Evolutionary conservation across 2,797 vertebrate genomes (phyloP).

Genomic region (Chaenodraco wilsoni): DNA sequence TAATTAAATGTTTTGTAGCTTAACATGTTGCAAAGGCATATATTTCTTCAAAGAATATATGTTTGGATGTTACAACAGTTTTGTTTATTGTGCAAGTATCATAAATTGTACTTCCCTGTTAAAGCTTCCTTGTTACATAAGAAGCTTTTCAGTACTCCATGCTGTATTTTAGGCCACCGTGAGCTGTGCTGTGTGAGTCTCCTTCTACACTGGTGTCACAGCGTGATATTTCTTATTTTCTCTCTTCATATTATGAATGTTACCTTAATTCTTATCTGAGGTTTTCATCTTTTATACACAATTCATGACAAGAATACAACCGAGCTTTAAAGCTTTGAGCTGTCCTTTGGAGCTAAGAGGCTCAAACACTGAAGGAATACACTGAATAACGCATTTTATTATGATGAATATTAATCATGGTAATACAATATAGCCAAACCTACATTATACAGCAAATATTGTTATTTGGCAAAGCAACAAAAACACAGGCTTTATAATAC

Average conservation of each 20-base stretch:
- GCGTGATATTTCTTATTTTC: not conserved
- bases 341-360: not conserved
- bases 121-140: slow-evolving; percentile 66
- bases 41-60: not conserved
- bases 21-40: not conserved
- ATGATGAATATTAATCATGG: not conserved
- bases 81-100: not conserved
- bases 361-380: not conserved
- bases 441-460: not conserved
- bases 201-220: not conserved
- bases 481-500: not conserved
- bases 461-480: not conserved
- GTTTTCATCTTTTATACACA: not conserved
- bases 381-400: not conserved
- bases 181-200: slow-evolving; percentile 22
- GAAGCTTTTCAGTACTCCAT: slow-evolving; percentile 56
- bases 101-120: not conserved
- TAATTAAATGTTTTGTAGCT: not conserved
- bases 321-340: not conserved
- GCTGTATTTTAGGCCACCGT: slow-evolving; percentile 32
- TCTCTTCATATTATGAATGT: slow-evolving; percentile 7
- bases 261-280: not conserved
- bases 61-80: not conserved
- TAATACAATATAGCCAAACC: not conserved
- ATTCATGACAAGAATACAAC: not conserved